phyloP scores from a whole-genome alignment of 2,888 invertebrate species.

The Aromia moschata region DNA sequence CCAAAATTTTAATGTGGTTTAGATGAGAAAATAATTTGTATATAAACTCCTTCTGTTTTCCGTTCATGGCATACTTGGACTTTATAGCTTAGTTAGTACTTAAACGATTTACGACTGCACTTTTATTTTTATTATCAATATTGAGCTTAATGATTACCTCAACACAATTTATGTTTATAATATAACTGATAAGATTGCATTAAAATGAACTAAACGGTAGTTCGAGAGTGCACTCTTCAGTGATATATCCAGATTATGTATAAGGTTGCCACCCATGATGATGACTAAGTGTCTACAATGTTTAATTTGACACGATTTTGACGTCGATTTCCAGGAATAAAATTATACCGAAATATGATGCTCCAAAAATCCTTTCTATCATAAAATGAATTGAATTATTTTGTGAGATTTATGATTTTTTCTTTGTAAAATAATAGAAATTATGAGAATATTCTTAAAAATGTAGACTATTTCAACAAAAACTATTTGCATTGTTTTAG shows the following conservation, averaged over 20 bases:
- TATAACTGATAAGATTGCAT: slow-evolving; percentile 45
- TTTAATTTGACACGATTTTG: slow-evolving; percentile 9
- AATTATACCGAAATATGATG: no score
- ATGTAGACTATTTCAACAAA: no score
- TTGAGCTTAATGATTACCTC: slow-evolving; percentile 46
- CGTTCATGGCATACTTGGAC: slow-evolving; percentile 17
- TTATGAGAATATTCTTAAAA: no score
- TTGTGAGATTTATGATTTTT: no score
- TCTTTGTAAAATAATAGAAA: no score
- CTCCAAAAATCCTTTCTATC: no score
- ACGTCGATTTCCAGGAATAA: no score
- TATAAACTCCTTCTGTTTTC: slow-evolving; percentile 8
- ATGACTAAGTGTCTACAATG: slow-evolving; percentile 15
- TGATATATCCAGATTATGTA: slow-evolving; percentile 33
- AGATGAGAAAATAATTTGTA: slow-evolving; percentile 2
- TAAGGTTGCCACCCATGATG: slow-evolving; percentile 40
- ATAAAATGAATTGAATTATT: no score
- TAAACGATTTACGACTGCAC: slow-evolving; percentile 20
- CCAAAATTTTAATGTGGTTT: background rate
- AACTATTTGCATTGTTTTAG: no score
- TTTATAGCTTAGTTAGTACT: slow-evolving; percentile 24
- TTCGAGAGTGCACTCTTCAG: slow-evolving; percentile 41
- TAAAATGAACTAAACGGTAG: slow-evolving; percentile 44
- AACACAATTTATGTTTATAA: slow-evolving; percentile 48
- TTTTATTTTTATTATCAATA: slow-evolving; percentile 47